Evolutionary conservation across 2,888 invertebrate genomes (phyloP).

Genomic region (Zaprionus lineosus): DNA sequence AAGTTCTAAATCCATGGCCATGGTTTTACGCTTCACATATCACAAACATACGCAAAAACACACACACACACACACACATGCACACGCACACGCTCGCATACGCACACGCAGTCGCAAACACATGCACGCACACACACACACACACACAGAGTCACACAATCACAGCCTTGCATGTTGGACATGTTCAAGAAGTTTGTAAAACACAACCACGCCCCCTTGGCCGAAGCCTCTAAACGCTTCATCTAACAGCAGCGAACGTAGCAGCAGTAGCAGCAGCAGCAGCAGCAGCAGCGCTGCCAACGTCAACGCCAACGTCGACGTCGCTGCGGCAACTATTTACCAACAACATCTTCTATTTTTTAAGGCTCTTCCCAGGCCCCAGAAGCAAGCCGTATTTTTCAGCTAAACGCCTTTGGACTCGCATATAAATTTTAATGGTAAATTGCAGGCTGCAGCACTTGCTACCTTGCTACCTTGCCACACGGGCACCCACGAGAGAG

Average conservation of each 20-base stretch:
- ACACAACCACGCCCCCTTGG: slow-evolving; percentile 68
- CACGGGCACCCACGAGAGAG: not conserved
- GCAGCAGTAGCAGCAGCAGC: slow-evolving; percentile 3
- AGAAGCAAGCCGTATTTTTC: slow-evolving; percentile 56
- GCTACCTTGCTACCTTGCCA: slow-evolving; percentile 4
- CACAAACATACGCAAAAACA: slow-evolving; percentile 55
- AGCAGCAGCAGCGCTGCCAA: not conserved
- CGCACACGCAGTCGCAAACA: slow-evolving; percentile 6
- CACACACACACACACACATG: slow-evolving; percentile 7
- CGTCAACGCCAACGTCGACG: not conserved
- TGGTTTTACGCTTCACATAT: slow-evolving; percentile 77
- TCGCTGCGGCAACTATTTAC: slow-evolving; percentile 65
- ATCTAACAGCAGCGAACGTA: slow-evolving; percentile 50
- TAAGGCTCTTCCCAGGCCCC: slow-evolving; percentile 17
- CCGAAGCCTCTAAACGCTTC: slow-evolving; percentile 60
- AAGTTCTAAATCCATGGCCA: slow-evolving; percentile 76
- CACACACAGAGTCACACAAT: slow-evolving; percentile 40
- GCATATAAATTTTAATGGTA: slow-evolving; percentile 74
- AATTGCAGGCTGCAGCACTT: slow-evolving; percentile 54
- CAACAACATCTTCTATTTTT: slow-evolving; percentile 55
- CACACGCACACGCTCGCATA: slow-evolving; percentile 21
- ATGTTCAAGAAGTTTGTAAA: slow-evolving; percentile 75
- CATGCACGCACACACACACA: slow-evolving; percentile 14
- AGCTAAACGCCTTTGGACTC: slow-evolving; percentile 63
- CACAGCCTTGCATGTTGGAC: slow-evolving; percentile 63